Evolutionary conservation across 2,888 invertebrate genomes (phyloP).

Genomic region (Anodontia alba): DNA sequence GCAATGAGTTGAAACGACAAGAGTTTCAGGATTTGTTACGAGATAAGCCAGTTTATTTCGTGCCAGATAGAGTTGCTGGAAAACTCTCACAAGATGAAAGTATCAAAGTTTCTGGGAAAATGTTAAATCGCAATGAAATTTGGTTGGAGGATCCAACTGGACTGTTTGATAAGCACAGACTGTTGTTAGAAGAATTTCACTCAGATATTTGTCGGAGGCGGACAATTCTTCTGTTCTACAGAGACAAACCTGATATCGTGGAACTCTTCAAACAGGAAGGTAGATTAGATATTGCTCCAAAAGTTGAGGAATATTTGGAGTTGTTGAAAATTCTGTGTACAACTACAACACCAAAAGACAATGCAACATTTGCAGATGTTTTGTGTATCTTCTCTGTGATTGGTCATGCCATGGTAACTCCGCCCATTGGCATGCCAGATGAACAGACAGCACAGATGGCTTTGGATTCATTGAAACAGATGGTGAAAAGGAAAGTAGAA

Average conservation of each 20-base stretch:
- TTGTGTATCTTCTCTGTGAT: slow-evolving; percentile 68
- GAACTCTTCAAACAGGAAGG: slow-evolving; percentile 61
- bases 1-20: slow-evolving; percentile 69
- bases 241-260: slow-evolving; percentile 29
- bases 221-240: slow-evolving; percentile 54
- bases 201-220: slow-evolving; percentile 68
- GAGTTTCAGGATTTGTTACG: slow-evolving; percentile 75
- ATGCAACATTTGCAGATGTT: slow-evolving; percentile 61
- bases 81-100: not conserved
- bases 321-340: slow-evolving; percentile 68
- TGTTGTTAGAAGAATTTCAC: slow-evolving; percentile 68
- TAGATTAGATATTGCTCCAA: slow-evolving; percentile 67
- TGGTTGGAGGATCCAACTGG: slow-evolving; percentile 80
- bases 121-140: slow-evolving; percentile 75
- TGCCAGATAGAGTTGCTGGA: slow-evolving; percentile 53
- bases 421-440: slow-evolving; percentile 33
- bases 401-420: slow-evolving; percentile 52
- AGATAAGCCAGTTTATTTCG: slow-evolving; percentile 77
- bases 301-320: slow-evolving; percentile 72
- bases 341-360: slow-evolving; percentile 61
- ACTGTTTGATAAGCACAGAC: slow-evolving; percentile 73
- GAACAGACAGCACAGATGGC: slow-evolving; percentile 38
- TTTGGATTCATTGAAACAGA: slow-evolving; percentile 34
- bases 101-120: slow-evolving; percentile 61
- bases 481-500: slow-evolving; percentile 39